phyloP scores from a whole-genome alignment of 2,113 vertebrate species.

The Emydocephalus ijimae region DNA sequence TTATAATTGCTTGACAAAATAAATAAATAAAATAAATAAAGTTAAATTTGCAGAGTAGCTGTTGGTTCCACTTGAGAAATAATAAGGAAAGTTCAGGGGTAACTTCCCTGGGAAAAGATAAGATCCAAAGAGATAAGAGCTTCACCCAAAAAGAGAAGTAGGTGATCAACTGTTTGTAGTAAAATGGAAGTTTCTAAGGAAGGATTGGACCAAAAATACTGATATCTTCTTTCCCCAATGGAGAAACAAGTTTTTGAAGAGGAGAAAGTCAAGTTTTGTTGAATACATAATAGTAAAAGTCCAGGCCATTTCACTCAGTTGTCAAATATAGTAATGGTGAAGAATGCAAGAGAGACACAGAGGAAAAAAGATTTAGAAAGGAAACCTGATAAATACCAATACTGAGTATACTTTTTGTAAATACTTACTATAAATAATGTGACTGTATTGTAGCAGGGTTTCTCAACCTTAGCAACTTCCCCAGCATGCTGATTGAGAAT shows the following conservation, averaged over 20 bases:
- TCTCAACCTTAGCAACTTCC: too few species aligned
- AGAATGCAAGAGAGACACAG: neutral
- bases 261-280: neutral
- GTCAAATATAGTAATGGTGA: neutral
- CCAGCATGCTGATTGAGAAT: too few species aligned
- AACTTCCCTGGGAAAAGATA: neutral
- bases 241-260: neutral
- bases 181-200: neutral
- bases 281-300: neutral
- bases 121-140: neutral
- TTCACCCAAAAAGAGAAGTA: neutral
- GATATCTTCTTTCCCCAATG: neutral
- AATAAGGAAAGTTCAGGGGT: neutral
- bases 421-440: neutral
- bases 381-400: neutral
- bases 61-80: neutral
- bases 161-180: neutral
- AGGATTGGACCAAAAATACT: neutral
- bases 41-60: neutral
- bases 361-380: neutral
- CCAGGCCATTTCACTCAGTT: neutral
- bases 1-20: too few species aligned
- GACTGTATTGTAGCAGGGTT: neutral
- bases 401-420: neutral
- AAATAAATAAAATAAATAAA: neutral